Conservation (phyloP, 23 tunicate genomes). For the Halocynthia aurantium region DNA sequence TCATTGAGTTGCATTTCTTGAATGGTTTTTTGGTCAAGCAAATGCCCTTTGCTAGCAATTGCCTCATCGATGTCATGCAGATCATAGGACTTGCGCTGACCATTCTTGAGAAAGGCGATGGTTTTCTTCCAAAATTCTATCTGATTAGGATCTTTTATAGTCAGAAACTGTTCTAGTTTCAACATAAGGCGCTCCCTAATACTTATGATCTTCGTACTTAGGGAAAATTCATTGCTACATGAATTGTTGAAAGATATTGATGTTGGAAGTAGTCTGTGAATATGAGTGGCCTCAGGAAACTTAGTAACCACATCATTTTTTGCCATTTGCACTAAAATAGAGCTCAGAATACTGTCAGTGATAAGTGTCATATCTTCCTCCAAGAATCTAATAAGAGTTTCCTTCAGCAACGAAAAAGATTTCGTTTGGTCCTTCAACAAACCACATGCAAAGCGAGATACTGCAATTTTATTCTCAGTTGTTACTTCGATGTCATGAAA, state of each 20-base stretch:
- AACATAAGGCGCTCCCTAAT: neutral
- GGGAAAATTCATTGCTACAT: neutral
- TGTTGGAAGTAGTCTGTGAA: conserved; percentile 3
- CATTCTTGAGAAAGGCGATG: neutral
- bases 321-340: neutral
- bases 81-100: neutral
- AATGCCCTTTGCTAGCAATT: neutral
- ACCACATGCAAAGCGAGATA: conserved; percentile 2
- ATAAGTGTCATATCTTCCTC: neutral
- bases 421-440: neutral
- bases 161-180: neutral
- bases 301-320: neutral
- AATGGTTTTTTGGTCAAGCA: neutral
- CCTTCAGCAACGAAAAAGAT: neutral
- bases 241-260: neutral
- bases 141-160: no score
- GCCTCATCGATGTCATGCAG: conserved; percentile 1
- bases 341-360: conserved; percentile 4
- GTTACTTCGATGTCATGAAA: neutral
- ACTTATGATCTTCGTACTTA: neutral
- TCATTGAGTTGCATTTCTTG: neutral
- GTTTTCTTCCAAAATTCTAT: neutral
- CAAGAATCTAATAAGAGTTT: neutral
- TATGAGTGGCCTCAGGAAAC: conserved; percentile 1
- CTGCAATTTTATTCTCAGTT: conserved; percentile 1